Evolutionary conservation across 1,140 invertebrate species (phyloP).

Genomic region (Eurosta solidaginis): DNA sequence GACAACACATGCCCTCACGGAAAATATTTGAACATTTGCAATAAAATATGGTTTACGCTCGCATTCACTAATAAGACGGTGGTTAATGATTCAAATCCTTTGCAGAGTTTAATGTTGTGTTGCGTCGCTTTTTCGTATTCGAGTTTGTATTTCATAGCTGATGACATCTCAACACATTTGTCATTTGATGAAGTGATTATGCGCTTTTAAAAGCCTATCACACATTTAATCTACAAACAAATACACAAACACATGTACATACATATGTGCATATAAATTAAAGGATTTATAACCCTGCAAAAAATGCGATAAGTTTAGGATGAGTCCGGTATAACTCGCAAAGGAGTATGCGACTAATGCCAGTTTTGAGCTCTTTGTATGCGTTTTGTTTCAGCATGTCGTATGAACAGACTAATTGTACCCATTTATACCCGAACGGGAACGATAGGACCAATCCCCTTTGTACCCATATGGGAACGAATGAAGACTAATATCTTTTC

Average conservation of each 20-base stretch:
- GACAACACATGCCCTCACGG: not conserved
- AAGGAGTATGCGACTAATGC: too few species aligned
- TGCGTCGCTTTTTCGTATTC: not conserved
- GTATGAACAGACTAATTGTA: too few species aligned
- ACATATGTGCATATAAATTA: not conserved
- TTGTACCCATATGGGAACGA: too few species aligned
- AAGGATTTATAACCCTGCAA: not conserved
- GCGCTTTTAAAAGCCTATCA: constrained; percentile 34
- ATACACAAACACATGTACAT: not conserved
- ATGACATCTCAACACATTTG: constrained; percentile 28
- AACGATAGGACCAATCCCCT: too few species aligned
- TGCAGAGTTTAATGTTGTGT: not conserved
- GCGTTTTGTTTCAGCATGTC: too few species aligned
- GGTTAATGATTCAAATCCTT: constrained; percentile 27
- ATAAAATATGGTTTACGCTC: constrained; percentile 37
- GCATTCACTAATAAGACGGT: constrained; percentile 29
- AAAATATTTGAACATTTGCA: constrained; percentile 39
- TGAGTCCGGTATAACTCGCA: too few species aligned
- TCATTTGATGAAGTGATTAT: not conserved
- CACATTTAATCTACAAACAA: constrained; percentile 34
- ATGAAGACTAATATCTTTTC: too few species aligned
- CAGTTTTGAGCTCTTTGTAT: too few species aligned
- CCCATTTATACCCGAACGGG: too few species aligned
- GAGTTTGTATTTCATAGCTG: constrained; percentile 9
- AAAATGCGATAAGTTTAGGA: too few species aligned